These are phyloP conservation scores for Pterophyllum scalare DNA, from an alignment of 2,113 vertebrate genomes.

Conservation along the genomic window DNA sequence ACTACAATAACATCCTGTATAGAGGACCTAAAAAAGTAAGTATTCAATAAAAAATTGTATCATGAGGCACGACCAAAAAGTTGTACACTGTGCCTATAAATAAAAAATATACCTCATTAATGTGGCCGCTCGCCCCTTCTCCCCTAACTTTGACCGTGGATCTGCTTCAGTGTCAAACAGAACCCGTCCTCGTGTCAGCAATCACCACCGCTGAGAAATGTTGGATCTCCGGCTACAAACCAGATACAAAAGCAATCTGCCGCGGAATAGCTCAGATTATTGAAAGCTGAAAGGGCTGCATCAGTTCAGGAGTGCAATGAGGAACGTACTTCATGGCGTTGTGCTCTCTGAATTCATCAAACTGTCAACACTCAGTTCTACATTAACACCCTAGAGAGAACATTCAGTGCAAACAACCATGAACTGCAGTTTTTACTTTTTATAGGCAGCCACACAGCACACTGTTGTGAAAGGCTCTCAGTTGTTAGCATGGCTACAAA, in stretches of 20 bases:
- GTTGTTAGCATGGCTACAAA: background rate
- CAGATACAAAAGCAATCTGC: background rate
- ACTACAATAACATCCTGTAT: background rate
- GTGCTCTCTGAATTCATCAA: background rate
- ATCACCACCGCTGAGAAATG: background rate
- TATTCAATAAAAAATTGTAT: background rate
- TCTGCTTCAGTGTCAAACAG: too few relatives aligned
- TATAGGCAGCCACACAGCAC: background rate
- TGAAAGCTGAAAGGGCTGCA: background rate
- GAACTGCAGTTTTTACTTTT: background rate
- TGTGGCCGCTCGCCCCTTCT: too few relatives aligned
- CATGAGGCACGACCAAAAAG: background rate
- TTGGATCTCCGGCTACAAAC: background rate
- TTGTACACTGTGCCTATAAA: background rate
- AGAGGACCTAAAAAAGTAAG: too few relatives aligned
- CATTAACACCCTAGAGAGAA: background rate
- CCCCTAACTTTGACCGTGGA: too few relatives aligned
- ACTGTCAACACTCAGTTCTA: background rate
- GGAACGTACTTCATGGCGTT: background rate
- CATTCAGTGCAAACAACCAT: background rate
- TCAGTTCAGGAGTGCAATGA: background rate
- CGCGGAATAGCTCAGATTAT: background rate
- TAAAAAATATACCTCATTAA: background rate
- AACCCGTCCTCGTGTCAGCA: too few relatives aligned
- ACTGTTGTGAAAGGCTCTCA: background rate